Base-by-base conservation (phyloP, 2,888 invertebrate genomes). In the Apotomis betuletana region DNA sequence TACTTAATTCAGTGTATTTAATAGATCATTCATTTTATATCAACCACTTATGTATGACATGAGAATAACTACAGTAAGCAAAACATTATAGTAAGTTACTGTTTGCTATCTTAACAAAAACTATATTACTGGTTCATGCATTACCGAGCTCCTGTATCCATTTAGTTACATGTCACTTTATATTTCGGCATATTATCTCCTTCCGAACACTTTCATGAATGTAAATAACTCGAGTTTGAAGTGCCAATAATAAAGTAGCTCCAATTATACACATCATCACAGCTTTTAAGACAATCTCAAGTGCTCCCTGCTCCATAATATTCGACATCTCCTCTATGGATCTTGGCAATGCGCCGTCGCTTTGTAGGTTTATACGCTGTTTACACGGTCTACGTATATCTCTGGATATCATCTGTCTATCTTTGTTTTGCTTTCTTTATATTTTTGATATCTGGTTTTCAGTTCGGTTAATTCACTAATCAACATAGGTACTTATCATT, bases 391-490 rank as follows among this genome's bases (percentile, higher is more conserved):
- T 88, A 88, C 89, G 89, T 89, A 89, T 81, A 84, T 84, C 78
- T 86, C 87, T 88, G 87, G 86, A 84, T 85, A 87, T 83, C 85
- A 83, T 87, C 88, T 83, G 80, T 86, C 85, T 83, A 81, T 75
- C 74, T 74, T 70, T 69, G 59, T 72, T 63, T 84, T 84, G 82
- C 81, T 83, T 75, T 68, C 62, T 65, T 52, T 68, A 59, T 46
- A 62, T 44, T 63, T 59, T 52, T 38, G n/a, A 63, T 27, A 61
- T 65, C 41, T 61, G 52, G 64, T 57, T 49, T 36, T 46, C 46
- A 36, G 44, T 36, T 15, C n/a, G 15, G 36, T n/a, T 44, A 55
- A 44, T 57, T 46, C 57, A 57, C 44, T 46, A 46, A 64, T 55
- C 10, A 44, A 64, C 44, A 44, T 49, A 2, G 27, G 2, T 27